Conservation (phyloP, 2,888 invertebrate genomes). For the Pollenia labialis region DNA sequence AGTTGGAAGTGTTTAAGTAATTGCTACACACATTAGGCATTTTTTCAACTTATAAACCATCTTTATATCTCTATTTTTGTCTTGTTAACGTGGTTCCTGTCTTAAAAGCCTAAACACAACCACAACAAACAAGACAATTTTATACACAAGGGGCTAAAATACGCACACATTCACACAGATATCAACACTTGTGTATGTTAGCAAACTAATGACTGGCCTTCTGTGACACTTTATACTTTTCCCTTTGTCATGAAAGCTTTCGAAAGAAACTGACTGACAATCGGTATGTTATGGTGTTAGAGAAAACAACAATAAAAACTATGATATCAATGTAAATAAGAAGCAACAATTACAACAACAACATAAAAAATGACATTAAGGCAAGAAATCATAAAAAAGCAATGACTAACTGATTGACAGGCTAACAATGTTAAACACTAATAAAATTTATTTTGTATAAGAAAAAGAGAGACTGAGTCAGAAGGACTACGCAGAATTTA, state of each 20-base stretch:
- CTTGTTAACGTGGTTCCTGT: background rate
- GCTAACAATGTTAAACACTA: conserved; percentile 29
- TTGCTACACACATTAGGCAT: background rate
- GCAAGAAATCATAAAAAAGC: conserved; percentile 3
- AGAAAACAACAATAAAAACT: background rate
- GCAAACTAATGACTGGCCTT: conserved; percentile 14
- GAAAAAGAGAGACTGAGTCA: background rate
- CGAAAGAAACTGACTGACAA: conserved; percentile 42
- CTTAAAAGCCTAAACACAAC: background rate
- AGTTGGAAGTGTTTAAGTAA: too few species aligned
- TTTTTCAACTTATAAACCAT: background rate
- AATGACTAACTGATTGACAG: conserved; percentile 55
- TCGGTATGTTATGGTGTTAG: conserved; percentile 17
- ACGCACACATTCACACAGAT: background rate
- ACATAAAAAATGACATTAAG: background rate
- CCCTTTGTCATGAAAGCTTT: conserved; percentile 6
- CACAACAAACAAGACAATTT: background rate
- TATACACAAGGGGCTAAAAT: background rate
- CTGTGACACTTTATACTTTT: conserved; percentile 38
- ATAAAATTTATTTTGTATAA: background rate
- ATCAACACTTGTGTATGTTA: background rate
- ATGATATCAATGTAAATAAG: background rate
- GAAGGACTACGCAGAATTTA: background rate
- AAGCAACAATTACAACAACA: background rate
- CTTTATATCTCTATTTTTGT: background rate